Evolutionary conservation across 2,113 vertebrate species (phyloP), one percentile per base, ranked within the genome.

Genomic region (Prinia subflava): DNA sequence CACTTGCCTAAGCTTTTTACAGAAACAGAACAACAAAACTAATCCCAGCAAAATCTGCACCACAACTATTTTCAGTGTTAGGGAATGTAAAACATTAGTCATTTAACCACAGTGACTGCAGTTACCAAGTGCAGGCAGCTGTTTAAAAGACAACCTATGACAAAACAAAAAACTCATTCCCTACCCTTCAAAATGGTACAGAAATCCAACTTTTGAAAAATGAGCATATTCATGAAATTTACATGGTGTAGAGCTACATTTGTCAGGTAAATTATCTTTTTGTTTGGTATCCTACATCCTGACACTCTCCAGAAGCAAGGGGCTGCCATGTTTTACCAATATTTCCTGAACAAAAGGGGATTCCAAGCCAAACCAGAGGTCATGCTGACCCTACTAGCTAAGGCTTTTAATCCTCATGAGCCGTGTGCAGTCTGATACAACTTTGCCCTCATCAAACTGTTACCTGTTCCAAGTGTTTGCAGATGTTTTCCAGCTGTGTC

Each of bases 381-480:
- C 8, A 5, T 14, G 42, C 64, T 86, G 83, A 80, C 79, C 27
- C 44, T 75, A 73, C 31, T 27, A 74, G 76, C 69, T 71, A 76
- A 11, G 60, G 71, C 67, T 86, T 92, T 91, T 88, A 81, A 93
- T 79, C 80, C 73, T 53, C 90, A 50, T 2, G 37, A 88, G 75
- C 53, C 1, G 1, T 23, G 55, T 52, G 87, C 83, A 83, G 87
- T 24, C 73, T 55, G 59, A 94, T 80, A 74, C 64, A 94, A 83
- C 78, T 44, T 74, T 64, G 65, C 87, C 75, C 93, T 92, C 91
- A 91, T 95, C 93, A 93, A 89, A 80, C 79, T 83, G 68, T 95
- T 94, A 97, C 94, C 93, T 95, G 85, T 73, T 77, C 39, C 76
- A 95, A 95, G 71, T 88, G 87, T 86, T 91, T 92, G 88, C 93